Percentiles rank a stretch among this genome's conserved stretches.
phyloP scores from a whole-genome alignment of 2,113 vertebrate species.

The Misgurnus anguillicaudatus region DNA sequence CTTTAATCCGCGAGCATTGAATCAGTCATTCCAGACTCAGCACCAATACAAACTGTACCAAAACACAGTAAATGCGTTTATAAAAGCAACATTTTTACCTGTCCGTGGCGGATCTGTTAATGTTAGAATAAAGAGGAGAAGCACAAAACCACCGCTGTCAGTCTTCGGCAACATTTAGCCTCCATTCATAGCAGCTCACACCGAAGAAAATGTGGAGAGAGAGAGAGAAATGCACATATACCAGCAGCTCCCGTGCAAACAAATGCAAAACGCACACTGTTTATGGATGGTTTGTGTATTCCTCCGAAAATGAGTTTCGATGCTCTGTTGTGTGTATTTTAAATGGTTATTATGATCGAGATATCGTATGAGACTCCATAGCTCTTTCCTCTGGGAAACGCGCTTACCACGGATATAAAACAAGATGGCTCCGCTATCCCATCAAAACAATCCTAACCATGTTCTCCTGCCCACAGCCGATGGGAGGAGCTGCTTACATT shows the following conservation, averaged over 20 bases:
- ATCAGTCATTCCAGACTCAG: neutral
- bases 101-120: slow-evolving; percentile 89
- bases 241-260: slow-evolving; percentile 34
- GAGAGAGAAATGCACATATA: slow-evolving; percentile 52
- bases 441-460: slow-evolving; percentile 78
- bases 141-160: slow-evolving; percentile 88
- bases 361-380: neutral
- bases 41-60: neutral
- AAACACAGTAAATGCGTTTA: neutral
- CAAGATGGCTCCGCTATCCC: slow-evolving; percentile 77
- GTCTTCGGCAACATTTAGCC: slow-evolving; percentile 98
- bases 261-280: neutral
- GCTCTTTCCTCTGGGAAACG: slow-evolving; percentile 8
- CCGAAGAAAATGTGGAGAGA: slow-evolving; percentile 68
- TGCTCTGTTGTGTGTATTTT: neutral
- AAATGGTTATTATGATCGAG: neutral
- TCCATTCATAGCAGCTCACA: slow-evolving; percentile 92
- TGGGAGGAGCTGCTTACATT: neutral
- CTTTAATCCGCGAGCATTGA: neutral
- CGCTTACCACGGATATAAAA: slow-evolving; percentile 58
- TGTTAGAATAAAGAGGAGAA: slow-evolving; percentile 87
- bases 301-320: neutral
- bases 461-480: slow-evolving; percentile 38
- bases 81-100: slow-evolving; percentile 75
- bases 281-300: neutral